phyloP scores from a whole-genome alignment of 2,113 vertebrate genomes.

The Dicrurus megarhynchus region DNA sequence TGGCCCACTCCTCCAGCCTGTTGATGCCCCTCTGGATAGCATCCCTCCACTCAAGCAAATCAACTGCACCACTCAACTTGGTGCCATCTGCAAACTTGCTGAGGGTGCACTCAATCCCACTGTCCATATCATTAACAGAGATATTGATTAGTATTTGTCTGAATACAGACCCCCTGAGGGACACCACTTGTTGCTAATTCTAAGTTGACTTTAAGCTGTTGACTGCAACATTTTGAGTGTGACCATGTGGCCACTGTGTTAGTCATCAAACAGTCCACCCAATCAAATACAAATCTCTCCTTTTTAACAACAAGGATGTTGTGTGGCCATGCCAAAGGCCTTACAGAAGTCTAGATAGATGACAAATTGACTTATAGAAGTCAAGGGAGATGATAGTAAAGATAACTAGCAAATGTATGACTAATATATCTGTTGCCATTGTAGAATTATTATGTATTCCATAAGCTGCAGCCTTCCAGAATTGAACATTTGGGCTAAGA shows the following conservation, averaged over 20 bases:
- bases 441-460: not conserved
- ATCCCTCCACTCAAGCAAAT: not conserved
- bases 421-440: not conserved
- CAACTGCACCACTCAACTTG: accelerated
- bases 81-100: not conserved
- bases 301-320: not conserved
- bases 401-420: not conserved
- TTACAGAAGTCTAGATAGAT: not conserved
- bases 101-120: not conserved
- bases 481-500: not conserved
- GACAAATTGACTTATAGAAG: not conserved
- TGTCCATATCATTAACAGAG: not conserved
- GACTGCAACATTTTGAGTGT: not conserved
- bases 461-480: not conserved
- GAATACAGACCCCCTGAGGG: not conserved
- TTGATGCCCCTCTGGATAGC: not conserved
- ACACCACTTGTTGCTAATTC: not conserved
- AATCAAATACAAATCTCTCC: not conserved
- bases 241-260: not conserved
- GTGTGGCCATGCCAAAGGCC: not conserved
- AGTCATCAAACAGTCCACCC: not conserved
- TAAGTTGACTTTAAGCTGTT: not conserved
- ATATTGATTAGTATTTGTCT: not conserved
- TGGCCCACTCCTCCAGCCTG: not conserved
- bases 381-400: not conserved